These are phyloP conservation scores for Phaonia tiefii DNA, from an alignment of 2,888 invertebrate genomes.

Conservation along the genomic window DNA sequence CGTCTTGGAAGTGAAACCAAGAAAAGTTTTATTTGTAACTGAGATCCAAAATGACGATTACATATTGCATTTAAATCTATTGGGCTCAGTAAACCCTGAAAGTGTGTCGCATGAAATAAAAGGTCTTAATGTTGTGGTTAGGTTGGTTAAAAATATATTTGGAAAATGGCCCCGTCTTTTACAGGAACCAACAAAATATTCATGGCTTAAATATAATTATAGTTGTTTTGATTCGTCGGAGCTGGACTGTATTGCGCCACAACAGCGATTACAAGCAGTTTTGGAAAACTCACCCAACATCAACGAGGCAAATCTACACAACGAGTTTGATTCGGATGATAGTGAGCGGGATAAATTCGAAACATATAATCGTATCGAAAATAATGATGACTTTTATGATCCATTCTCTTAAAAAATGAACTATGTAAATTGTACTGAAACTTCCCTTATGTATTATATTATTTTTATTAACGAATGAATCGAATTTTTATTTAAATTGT, in stretches of 20 bases:
- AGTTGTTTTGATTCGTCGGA: constrained; percentile 68
- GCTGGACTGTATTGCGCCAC: constrained; percentile 66
- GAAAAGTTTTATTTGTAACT: constrained; percentile 67
- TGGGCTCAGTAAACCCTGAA: constrained; percentile 70
- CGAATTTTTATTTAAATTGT: too few species aligned
- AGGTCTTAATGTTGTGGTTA: constrained; percentile 73
- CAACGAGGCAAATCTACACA: constrained; percentile 28
- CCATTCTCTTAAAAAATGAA: constrained; percentile 64
- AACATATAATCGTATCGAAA: constrained; percentile 68
- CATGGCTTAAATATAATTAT: constrained; percentile 71
- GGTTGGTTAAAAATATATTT: constrained; percentile 71
- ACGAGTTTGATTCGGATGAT: constrained; percentile 58
- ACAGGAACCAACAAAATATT: constrained; percentile 67
- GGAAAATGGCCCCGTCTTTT: constrained; percentile 72
- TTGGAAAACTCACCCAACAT: constrained; percentile 42
- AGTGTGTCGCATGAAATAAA: constrained; percentile 73
- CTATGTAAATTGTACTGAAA: too few species aligned
- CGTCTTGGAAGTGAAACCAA: constrained; percentile 69
- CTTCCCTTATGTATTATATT: too few species aligned
- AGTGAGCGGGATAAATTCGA: constrained; percentile 65
- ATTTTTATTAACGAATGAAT: too few species aligned
- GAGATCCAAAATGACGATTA: constrained; percentile 65
- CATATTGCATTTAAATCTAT: constrained; percentile 69
- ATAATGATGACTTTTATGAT: constrained; percentile 67
- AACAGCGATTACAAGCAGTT: constrained; percentile 62